Evolutionary conservation across 2,113 vertebrate genomes (phyloP), one percentile per base, ranked within the genome.

Genomic region (Galbula dea): DNA sequence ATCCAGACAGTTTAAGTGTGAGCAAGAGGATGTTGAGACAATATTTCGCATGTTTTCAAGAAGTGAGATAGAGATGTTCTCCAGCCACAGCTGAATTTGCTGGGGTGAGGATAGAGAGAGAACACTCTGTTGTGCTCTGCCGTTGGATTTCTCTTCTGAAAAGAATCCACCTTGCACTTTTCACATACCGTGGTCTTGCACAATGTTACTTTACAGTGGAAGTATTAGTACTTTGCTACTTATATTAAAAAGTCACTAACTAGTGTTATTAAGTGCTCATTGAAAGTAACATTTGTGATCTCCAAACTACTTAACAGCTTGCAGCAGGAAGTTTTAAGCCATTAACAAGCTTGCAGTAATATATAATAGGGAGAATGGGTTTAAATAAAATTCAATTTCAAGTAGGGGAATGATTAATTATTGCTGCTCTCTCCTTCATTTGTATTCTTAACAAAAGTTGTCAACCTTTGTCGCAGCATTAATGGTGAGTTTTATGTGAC

Each of bases 351-450:
- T 76, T 72, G 63, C 27, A 76, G 71, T 79, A 85, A 67, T 43
- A 83, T 41, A 58, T 69, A 88, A 89, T 54, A 88, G 55, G 41
- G 75, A 94, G 41, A 27, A 85, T 54, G 49, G 12, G 34, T 88
- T 91, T 78, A 88, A 94, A 84, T 89, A 96, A 93, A 93, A 95
- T 88, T 82, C 69, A 55, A 51, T 88, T 95, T 73, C 72, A 58
- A 86, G 72, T 9, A 88, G 17, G 27, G 24, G 37, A 78, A 71
- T 59, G 69, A 94, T 96, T 96, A 86, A 89, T 91, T 79, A 78
- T 45, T 84, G 57, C 57, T 91, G n/a, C 73, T 93, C 88, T 88
- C 65, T 37, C n/a, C 34, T 88, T 81, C 76, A 4, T 82, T 86
- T 88, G 39, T 79, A 78, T 78, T 93, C 86, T 86, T 76, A 92